A percentile compares a stretch with the other conserved stretches of the same genome.
Conservation (phyloP, 2,797 vertebrate genomes). For the Geotria australis region DNA sequence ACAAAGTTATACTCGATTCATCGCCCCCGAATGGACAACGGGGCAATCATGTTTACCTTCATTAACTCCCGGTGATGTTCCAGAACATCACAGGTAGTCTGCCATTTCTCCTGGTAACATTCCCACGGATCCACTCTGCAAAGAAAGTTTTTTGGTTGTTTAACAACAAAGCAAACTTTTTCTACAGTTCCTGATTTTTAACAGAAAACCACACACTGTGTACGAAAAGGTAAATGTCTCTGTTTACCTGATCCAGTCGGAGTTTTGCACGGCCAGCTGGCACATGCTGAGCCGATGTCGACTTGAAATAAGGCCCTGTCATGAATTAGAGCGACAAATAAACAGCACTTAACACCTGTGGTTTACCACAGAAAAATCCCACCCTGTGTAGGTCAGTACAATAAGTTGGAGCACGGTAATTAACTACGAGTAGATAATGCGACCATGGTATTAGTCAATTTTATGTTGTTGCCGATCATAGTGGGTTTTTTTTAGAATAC, state of each 20-base stretch:
- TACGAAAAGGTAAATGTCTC: background rate
- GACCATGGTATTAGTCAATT: too few species aligned
- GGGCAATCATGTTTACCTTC: background rate
- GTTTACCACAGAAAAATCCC: background rate
- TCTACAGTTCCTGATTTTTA: too few species aligned
- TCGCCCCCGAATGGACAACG: background rate
- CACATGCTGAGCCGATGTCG: constrained; percentile 87
- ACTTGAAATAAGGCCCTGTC: constrained; percentile 66
- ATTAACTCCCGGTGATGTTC: background rate
- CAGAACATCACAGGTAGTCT: background rate
- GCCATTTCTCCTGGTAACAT: background rate
- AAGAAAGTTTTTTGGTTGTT: background rate
- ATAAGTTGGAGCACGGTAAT: background rate
- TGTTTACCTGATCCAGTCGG: constrained; percentile 80
- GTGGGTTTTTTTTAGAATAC: too few species aligned
- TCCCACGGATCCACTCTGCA: background rate
- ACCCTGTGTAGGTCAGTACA: background rate
- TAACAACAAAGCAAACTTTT: too few species aligned
- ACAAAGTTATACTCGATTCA: background rate
- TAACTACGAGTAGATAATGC: too few species aligned
- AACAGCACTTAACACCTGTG: background rate
- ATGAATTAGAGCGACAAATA: background rate
- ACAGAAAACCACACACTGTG: too few species aligned
- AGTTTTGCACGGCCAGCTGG: constrained; percentile 74
- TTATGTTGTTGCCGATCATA: too few species aligned